Evolutionary conservation across 2,797 vertebrate species (phyloP).

Genomic region (Gouania willdenowi): DNA sequence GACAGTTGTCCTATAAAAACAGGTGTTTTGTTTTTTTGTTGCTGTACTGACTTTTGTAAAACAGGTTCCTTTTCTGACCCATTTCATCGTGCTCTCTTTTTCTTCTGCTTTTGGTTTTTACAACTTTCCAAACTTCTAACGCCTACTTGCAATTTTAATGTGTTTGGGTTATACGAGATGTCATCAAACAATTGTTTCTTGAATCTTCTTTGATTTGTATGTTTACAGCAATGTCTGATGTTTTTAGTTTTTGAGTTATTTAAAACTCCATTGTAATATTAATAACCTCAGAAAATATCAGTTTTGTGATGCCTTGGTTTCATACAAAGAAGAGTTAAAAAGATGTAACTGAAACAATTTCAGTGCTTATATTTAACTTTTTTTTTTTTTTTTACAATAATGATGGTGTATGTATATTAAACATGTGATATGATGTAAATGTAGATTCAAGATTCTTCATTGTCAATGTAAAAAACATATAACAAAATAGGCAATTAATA

Average conservation of each 20-base stretch:
- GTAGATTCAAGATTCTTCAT: too few relatives aligned
- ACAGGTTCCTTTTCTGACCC: constrained; percentile 3
- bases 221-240: constrained; percentile 11
- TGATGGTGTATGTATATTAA: too few relatives aligned
- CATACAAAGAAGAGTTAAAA: not conserved
- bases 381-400: not conserved
- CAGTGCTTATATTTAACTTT: not conserved
- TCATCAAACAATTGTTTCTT: constrained; percentile 21
- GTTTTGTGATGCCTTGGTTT: not conserved
- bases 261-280: not conserved
- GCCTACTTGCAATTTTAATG: constrained; percentile 18
- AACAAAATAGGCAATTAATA: too few relatives aligned
- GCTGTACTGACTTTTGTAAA: constrained; percentile 6
- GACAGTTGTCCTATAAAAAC: constrained; percentile 26
- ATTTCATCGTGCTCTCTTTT: constrained; percentile 9
- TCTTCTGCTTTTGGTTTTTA: constrained; percentile 42
- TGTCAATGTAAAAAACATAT: too few relatives aligned
- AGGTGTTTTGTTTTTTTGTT: constrained; percentile 30
- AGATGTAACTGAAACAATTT: not conserved
- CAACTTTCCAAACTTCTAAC: constrained; percentile 24
- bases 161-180: constrained; percentile 21
- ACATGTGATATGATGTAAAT: too few relatives aligned
- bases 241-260: too few relatives aligned
- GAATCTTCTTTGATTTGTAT: constrained; percentile 28
- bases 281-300: too few relatives aligned